A percentile compares a stretch with the other conserved stretches of the same genome.
These are phyloP conservation scores for Conops quadrifasciatus DNA, from an alignment of 2,888 invertebrate genomes.

Conservation along the genomic window DNA sequence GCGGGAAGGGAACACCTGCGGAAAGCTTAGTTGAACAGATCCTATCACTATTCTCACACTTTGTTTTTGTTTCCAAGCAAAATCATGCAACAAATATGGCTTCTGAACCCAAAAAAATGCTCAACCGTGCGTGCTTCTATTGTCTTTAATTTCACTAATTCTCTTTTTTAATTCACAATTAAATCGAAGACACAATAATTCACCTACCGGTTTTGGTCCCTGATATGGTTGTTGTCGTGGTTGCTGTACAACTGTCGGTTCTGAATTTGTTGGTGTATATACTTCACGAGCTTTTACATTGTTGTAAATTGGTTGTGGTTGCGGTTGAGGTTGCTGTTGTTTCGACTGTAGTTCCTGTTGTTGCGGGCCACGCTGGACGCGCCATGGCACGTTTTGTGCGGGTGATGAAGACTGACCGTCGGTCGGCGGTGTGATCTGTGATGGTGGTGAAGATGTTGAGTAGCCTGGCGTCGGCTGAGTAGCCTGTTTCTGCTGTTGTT, in stretches of 20 bases:
- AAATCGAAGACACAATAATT: no score
- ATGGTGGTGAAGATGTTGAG: conserved; percentile 40
- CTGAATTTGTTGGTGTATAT: conserved; percentile 50
- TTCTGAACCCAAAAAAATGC: no score
- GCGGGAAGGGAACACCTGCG: no score
- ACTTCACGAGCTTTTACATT: conserved; percentile 59
- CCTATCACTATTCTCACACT: no score
- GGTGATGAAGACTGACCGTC: conserved; percentile 41
- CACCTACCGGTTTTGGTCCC: conserved; percentile 57
- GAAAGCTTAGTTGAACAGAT: no score
- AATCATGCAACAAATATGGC: no score
- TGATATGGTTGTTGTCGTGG: conserved; percentile 45
- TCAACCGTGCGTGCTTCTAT: no score
- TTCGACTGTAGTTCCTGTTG: conserved; percentile 49
- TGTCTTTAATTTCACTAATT: no score
- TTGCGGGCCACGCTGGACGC: conserved; percentile 55
- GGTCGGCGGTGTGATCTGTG: conserved; percentile 7
- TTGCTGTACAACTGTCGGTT: conserved; percentile 21
- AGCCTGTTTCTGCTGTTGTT: conserved; percentile 46
- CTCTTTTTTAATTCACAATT: no score
- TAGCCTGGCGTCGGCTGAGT: conserved; percentile 47
- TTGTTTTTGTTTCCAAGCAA: no score
- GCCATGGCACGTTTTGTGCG: conserved; percentile 57
- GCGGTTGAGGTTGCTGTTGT: conserved; percentile 49
- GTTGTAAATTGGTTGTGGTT: conserved; percentile 56